A percentile compares a stretch with the other conserved stretches of the same genome.
Conservation (phyloP, 2,888 invertebrate species). For the Smittia aterrima region DNA sequence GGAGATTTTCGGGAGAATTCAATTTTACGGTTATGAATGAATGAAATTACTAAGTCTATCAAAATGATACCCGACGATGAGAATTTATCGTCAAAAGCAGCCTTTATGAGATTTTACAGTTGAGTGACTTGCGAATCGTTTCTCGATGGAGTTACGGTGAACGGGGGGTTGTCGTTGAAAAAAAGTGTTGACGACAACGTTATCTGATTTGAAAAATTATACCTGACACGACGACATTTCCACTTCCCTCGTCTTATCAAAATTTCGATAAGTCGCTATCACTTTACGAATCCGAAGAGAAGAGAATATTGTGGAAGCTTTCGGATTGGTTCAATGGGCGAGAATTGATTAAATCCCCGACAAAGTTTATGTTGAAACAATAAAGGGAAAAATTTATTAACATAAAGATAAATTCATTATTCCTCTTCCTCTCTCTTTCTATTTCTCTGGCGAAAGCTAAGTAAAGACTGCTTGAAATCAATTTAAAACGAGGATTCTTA, state of each 20-base stretch:
- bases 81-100: not conserved
- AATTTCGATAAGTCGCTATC: not conserved
- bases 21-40: conserved; percentile 24
- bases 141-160: not conserved
- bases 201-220: not conserved
- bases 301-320: too few species aligned
- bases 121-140: conserved; percentile 3
- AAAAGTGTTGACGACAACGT: conserved; percentile 1
- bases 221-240: not conserved
- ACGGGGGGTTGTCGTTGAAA: not conserved
- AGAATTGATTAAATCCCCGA: too few species aligned
- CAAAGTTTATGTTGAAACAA: too few species aligned
- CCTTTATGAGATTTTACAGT: conserved; percentile 18
- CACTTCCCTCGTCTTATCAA: not conserved
- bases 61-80: not conserved
- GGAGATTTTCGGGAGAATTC: conserved; percentile 2
- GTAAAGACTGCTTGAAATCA: conserved; percentile 4
- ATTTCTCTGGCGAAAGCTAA: not conserved
- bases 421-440: not conserved
- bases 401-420: conserved; percentile 1
- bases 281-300: too few species aligned
- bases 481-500: not conserved
- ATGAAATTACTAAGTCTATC: conserved; percentile 30
- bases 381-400: not conserved
- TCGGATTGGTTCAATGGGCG: too few species aligned